Base-by-base conservation (phyloP, 2,888 invertebrate genomes). In the Esperia sulphurella region DNA sequence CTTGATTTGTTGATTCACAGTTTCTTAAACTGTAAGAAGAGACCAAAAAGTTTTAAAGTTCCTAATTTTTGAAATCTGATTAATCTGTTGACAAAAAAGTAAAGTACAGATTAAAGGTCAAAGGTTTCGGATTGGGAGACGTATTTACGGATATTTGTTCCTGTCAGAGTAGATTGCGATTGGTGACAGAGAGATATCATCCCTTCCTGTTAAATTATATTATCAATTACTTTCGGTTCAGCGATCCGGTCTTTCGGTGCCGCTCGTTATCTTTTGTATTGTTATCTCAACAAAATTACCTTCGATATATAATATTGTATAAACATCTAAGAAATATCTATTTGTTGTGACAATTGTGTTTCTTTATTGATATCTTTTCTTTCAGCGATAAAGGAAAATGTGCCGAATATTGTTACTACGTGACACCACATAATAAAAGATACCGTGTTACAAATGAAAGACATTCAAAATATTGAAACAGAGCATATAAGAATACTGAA, bases 201-300 rank as follows among this genome's bases (percentile, higher is more conserved):
- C 71, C 79, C 72, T 81, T 75, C 75, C 73, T 75, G 75, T 81
- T 81, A 82, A 82, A 82, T 82, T 81, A 80, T 83, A 77, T 83
- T 79, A 77, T 75, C 79, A 77, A 83, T 82, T 79, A 79, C 69
- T 73, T 73, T 70, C 69, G 67, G 71, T 76, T 76, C 79, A 68
- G 64, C 66, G 73, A 68, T 58, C 68, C 63, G 56, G 51, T 57
- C 53, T 58, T 57, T 59, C 31, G n/a, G 9, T 47, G 48, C 52
- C 48, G 58, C 66, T 73, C 65, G 71, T 79, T 81, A 78, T 75
- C 75, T 75, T 72, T 75, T 68, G 62, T 68, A 55, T 57, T 62
- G 60, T 66, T 65, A 59, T 63, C 63, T 65, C 65, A 52, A 54
- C 53, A 43, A 60, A 57, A 59, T 60, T 54, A 54, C 54, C 57